phyloP scores from a whole-genome alignment of 2,797 vertebrate species.

The Molossus molossus region DNA sequence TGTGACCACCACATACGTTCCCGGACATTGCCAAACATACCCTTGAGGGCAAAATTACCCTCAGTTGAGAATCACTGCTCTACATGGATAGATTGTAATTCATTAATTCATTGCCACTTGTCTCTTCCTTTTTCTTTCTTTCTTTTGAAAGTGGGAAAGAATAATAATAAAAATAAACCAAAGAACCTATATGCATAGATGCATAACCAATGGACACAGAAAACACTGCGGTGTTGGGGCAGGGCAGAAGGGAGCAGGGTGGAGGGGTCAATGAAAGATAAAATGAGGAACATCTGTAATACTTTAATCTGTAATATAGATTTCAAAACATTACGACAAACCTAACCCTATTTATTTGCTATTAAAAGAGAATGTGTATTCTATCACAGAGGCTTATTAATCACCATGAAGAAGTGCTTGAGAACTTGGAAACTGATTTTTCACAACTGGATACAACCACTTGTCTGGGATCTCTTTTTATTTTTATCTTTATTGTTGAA shows the following conservation, averaged over 20 bases:
- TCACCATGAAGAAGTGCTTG: background rate
- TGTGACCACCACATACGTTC: background rate
- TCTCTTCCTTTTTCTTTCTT: background rate
- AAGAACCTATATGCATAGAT: too few species aligned
- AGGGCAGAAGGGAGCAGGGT: too few species aligned
- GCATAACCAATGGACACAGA: too few species aligned
- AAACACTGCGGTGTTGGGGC: too few species aligned
- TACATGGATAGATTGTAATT: background rate
- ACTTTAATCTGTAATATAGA: too few species aligned
- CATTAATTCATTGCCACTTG: background rate
- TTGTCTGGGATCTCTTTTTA: background rate
- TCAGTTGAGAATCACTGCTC: background rate
- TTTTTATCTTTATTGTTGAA: too few species aligned
- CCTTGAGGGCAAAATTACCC: background rate
- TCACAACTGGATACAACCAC: background rate
- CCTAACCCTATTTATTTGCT: slow-evolving; percentile 22
- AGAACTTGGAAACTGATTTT: slow-evolving; percentile 46
- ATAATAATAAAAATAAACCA: too few species aligned
- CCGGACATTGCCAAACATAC: background rate
- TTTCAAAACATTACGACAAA: background rate
- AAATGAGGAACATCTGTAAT: too few species aligned
- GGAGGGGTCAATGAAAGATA: too few species aligned
- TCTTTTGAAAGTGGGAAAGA: background rate
- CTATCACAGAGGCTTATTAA: background rate
- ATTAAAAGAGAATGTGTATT: slow-evolving; percentile 10